Base-by-base conservation (phyloP, 2,113 vertebrate genomes). In the Sinocyclocheilus rhinocerous region DNA sequence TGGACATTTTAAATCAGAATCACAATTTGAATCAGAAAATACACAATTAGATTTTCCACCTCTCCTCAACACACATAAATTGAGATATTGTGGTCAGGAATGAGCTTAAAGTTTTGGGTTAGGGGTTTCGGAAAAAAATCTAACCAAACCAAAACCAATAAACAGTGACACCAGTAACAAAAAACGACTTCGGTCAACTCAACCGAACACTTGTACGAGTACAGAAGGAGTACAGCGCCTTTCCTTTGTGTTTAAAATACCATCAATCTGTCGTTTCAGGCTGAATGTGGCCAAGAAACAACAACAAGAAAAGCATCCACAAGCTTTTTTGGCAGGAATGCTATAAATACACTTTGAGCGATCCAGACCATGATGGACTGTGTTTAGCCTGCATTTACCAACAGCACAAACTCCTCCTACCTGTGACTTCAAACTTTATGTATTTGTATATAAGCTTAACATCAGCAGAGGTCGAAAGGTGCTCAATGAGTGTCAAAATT, bases 231-330 rank as follows among this genome's bases (percentile, higher is more conserved):
- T 45, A 22, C 55, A 24, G 24, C 24, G 12, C 63, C 24, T 65
- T 65, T 26, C 4, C 24, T 26, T 26, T 65, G 13, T 29, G 11
- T 15, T 65, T 67, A 67, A 67, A 33, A 26, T 65, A 26, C 29
- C 45, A 73, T 59, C 57, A 87, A 73, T 39, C 85, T 75, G 39
- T 72, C 80, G 81, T 87, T 88, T 87, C 82, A 24, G 15, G 4
- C 50, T 52, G 4, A 18, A 55, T 4, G 15, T 6, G 5, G 52
- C 52, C 26, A 45, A 24, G 70, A 70, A 86, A 73, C 57, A 84
- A 8, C 57, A 29, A 45, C 45, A 26, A 55, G 15, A 55, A 55
- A 55, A 55, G 52, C 52, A 55, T 55, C 52, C 52, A 2, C 52
- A 55, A 55, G 52, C 16, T 18, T 18, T 55, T 55, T 18, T 18